Conservation (phyloP, 1,140 invertebrate genomes). For the Cyphomyrmex costatus region DNA sequence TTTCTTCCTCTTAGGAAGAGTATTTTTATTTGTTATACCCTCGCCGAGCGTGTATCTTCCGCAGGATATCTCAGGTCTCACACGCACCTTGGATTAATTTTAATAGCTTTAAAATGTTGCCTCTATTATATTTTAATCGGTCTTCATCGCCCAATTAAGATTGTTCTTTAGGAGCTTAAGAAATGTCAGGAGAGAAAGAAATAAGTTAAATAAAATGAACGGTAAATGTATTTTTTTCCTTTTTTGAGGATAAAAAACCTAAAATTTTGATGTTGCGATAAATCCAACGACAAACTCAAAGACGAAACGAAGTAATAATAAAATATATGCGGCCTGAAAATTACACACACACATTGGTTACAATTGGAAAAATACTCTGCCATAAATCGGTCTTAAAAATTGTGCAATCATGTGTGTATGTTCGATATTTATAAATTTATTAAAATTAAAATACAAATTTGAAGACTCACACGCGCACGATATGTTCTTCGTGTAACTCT, state of each 20-base stretch:
- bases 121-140: conserved; percentile 14
- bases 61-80: conserved; percentile 65
- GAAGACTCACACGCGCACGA: not conserved
- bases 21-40: conserved; percentile 21
- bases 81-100: conserved; percentile 52
- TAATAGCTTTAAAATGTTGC: not conserved
- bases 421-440: not conserved
- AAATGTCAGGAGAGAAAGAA: not conserved
- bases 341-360: not conserved
- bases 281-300: not conserved
- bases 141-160: not conserved
- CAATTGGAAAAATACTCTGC: not conserved
- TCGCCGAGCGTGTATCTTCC: conserved; percentile 25
- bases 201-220: conserved; percentile 21
- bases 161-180: conserved; percentile 12
- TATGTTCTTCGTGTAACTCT: conserved; percentile 11
- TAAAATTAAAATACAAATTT: conserved; percentile 2
- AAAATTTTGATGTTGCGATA: not conserved
- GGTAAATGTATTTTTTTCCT: not conserved
- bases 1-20: conserved; percentile 62
- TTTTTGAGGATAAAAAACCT: conserved; percentile 9
- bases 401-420: not conserved
- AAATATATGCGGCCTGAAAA: not conserved
- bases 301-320: conserved; percentile 24
- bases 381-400: conserved; percentile 12